These are phyloP conservation scores for Nothocercus nigrocapillus DNA, from an alignment of 2,113 vertebrate species.

Conservation along the genomic window DNA sequence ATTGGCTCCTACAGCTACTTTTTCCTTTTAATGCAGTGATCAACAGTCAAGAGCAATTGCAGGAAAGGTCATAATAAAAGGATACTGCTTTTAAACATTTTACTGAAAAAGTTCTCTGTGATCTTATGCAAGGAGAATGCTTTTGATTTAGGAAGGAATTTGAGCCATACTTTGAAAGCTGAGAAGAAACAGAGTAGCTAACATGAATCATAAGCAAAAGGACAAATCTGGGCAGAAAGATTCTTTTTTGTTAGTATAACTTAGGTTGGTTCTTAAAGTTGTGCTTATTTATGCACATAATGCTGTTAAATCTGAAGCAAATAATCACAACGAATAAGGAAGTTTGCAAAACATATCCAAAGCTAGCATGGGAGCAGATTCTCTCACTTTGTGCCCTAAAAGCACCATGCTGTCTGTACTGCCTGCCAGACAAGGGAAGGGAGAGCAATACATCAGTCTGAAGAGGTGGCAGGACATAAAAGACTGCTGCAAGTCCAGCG, in stretches of 20 bases:
- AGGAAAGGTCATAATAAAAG: constrained; percentile 30
- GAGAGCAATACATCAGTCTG: neutral
- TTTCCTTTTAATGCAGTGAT: neutral
- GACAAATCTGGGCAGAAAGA: neutral
- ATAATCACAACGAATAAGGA: neutral
- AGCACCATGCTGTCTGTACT: neutral
- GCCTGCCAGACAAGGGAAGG: neutral
- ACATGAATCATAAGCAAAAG: neutral
- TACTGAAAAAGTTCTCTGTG: neutral
- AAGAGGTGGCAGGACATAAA: neutral
- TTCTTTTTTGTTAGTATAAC: neutral
- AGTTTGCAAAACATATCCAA: neutral
- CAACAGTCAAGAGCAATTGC: neutral
- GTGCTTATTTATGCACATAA: neutral
- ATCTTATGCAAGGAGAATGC: neutral
- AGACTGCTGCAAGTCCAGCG: neutral
- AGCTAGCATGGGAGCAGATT: neutral
- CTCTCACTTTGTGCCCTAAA: neutral
- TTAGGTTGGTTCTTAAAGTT: neutral
- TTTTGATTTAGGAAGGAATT: neutral
- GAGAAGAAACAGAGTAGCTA: neutral
- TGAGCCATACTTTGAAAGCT: neutral
- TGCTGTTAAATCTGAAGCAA: neutral
- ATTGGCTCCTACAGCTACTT: neutral
- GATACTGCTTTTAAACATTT: too few species aligned